A percentile compares a stretch with the other conserved stretches of the same genome.
phyloP scores from a whole-genome alignment of 2,797 vertebrate species.

The Alectoris magna region DNA sequence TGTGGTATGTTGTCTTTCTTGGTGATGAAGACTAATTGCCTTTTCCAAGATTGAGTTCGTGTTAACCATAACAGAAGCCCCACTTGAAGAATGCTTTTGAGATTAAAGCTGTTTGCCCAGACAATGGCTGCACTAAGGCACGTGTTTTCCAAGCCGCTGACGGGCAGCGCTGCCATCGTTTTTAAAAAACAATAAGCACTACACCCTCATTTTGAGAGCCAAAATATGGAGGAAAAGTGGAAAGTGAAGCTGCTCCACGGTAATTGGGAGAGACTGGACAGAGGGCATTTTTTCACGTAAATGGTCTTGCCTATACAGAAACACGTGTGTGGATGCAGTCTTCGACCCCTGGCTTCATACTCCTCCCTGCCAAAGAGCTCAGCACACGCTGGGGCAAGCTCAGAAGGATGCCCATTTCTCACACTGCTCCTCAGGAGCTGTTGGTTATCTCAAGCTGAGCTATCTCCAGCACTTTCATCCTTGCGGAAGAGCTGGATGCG shows the following conservation, averaged over 20 bases:
- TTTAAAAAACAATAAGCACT: background rate
- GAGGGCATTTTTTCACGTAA: background rate
- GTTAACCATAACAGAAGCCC: background rate
- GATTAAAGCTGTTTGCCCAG: background rate
- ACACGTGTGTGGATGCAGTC: background rate
- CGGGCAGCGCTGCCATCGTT: background rate
- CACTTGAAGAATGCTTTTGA: background rate
- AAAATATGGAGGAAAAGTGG: background rate
- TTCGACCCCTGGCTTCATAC: background rate
- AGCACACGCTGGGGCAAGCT: accelerated
- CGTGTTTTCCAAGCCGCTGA: background rate
- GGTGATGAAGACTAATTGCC: background rate
- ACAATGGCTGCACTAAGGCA: background rate
- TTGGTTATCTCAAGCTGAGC: background rate
- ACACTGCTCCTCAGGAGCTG: background rate
- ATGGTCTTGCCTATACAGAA: background rate
- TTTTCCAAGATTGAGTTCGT: background rate
- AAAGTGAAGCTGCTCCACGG: background rate
- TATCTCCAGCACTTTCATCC: background rate
- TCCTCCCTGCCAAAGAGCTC: background rate
- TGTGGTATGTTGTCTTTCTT: background rate
- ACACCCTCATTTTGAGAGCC: background rate
- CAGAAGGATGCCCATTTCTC: accelerated
- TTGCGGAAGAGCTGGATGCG: background rate
- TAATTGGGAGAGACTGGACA: accelerated